Base-by-base conservation (phyloP, 2,113 vertebrate genomes). In the Arothron firmamentum region DNA sequence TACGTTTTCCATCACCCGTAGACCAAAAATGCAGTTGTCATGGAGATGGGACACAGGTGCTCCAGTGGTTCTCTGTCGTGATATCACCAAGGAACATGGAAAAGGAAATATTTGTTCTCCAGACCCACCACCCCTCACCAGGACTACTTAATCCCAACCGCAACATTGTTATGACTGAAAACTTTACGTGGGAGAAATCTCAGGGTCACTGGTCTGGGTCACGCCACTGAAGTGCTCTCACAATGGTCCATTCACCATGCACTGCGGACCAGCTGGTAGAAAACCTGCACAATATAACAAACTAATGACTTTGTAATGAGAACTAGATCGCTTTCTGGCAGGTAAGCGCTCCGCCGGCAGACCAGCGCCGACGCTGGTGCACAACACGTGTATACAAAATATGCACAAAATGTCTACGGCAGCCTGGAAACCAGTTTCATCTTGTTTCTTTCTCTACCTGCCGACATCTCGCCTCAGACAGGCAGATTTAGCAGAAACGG, bases 401-500 rank as follows among this genome's bases (percentile, higher is more conserved):
- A 5, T 38, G 9, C 11, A 38, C 31, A 34, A 34, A 56, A 74
- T 21, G 53, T 49, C 41, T 20, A 43, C 12, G 18, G 17, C 52
- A 53, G 54, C 55, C 34, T 38, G 10, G 68, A 74, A 85, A 83
- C 52, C 61, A 58, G 77, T 77, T 80, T 77, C 11, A 19, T 31
- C 62, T 52, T 19, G 58, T 67, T 46, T 70, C 80, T 61, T 48
- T 18, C 59, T 59, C 49, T 52, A 70, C 69, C 68, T 73, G 79
- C 88, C 76, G 71, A 66, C 75, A 72, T 75, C 83, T 84, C 71
- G 76, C 84, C 77, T 69, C 72, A 87, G 88, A 88, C 79, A 79
- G 78, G 80, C 65, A 85, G 87, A 85, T 89, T 85, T 87, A 88
- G 87, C 85, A 78, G 73, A 79, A 84, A 42, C 60, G 74, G 73